phyloP scores from a whole-genome alignment of 2,888 invertebrate genomes.

The Zygothrica quintamaculata region DNA sequence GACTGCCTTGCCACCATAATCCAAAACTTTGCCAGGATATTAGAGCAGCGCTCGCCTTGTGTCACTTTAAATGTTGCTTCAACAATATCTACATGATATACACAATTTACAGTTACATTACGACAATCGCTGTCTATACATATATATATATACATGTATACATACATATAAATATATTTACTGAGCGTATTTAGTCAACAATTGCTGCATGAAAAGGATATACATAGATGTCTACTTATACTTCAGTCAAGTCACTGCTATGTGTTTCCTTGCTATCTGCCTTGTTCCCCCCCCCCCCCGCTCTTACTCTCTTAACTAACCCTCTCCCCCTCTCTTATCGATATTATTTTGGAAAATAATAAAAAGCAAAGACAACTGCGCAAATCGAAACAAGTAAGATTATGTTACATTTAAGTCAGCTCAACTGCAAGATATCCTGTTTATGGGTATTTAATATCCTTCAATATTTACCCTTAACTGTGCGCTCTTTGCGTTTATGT shows the following conservation, averaged over 20 bases:
- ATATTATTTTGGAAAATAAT: slow-evolving; percentile 72
- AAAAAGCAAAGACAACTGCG: slow-evolving; percentile 59
- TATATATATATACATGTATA: slow-evolving; percentile 37
- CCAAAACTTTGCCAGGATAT: no score
- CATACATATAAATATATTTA: slow-evolving; percentile 53
- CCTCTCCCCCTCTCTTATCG: slow-evolving; percentile 56
- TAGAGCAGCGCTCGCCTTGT: background rate
- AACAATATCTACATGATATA: slow-evolving; percentile 14
- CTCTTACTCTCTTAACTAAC: no score
- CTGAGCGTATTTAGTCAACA: slow-evolving; percentile 70
- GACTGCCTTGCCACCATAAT: no score
- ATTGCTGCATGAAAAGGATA: slow-evolving; percentile 21
- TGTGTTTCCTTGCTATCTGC: no score
- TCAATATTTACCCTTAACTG: background rate
- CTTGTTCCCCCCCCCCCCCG: no score
- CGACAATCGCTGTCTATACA: slow-evolving; percentile 1
- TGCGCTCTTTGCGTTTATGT: no score
- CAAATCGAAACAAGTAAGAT: slow-evolving; percentile 26
- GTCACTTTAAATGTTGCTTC: slow-evolving; percentile 48
- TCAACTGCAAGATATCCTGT: background rate
- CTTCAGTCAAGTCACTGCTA: no score
- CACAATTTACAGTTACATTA: slow-evolving; percentile 3
- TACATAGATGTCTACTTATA: slow-evolving; percentile 4
- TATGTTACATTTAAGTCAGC: slow-evolving; percentile 24
- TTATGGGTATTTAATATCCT: background rate